Evolutionary conservation across 2,888 invertebrate genomes (phyloP).

Genomic region (Papilio demoleus): DNA sequence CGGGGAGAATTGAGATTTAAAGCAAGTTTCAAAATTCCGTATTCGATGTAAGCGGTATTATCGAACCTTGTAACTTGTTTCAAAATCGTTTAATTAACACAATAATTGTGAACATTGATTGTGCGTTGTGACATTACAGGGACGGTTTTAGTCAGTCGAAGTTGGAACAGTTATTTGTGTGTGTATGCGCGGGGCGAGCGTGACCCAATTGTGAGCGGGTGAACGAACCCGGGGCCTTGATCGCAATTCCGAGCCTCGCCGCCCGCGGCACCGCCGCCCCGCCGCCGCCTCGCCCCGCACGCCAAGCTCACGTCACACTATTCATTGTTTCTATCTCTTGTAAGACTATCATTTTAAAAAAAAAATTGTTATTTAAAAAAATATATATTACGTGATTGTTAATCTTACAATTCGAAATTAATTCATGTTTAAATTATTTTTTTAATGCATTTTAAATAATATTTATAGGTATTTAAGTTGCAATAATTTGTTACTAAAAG

Average conservation of each 20-base stretch:
- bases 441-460: no score
- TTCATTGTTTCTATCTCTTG: conserved; percentile 60
- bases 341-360: not conserved
- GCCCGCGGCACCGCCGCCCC: conserved; percentile 51
- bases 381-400: no score
- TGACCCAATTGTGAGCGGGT: conserved; percentile 79
- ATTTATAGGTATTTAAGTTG: no score
- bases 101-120: conserved; percentile 44
- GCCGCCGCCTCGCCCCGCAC: conserved; percentile 36
- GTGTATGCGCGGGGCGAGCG: conserved; percentile 61
- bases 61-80: conserved; percentile 37
- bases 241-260: conserved; percentile 74
- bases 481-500: no score
- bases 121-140: conserved; percentile 69
- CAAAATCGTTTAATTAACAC: conserved; percentile 43
- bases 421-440: no score
- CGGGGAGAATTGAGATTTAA: no score
- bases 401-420: no score
- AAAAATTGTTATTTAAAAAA: not conserved
- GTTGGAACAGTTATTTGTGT: conserved; percentile 77
- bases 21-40: conserved; percentile 16
- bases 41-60: conserved; percentile 28
- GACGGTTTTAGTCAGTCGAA: conserved; percentile 70
- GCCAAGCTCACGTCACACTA: conserved; percentile 52
- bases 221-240: conserved; percentile 83